Percentiles rank a stretch among this genome's conserved stretches.
These are phyloP conservation scores for Pangasius larnaudii DNA, from an alignment of 2,797 vertebrate species.

Conservation along the genomic window DNA sequence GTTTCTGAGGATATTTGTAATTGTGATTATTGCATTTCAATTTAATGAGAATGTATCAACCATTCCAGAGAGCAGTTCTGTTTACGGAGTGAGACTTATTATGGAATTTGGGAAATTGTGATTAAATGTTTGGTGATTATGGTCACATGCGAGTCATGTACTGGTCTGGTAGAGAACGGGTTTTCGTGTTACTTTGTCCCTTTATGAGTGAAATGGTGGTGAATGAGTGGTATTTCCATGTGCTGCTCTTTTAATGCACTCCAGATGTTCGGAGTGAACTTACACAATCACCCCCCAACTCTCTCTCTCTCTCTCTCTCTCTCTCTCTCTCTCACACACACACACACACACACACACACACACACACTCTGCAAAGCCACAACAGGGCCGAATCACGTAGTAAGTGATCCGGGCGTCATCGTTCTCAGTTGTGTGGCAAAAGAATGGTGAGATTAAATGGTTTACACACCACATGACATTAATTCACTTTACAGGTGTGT, in stretches of 20 bases:
- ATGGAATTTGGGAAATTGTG: background rate
- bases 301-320: background rate
- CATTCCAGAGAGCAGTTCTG: background rate
- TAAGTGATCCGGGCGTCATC: background rate
- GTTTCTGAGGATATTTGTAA: background rate
- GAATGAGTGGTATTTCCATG: constrained; percentile 31
- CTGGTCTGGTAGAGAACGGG: background rate
- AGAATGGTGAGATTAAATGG: background rate
- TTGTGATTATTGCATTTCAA: no score
- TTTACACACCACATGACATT: constrained; percentile 4
- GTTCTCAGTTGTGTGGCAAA: background rate
- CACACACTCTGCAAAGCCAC: background rate
- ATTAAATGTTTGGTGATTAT: background rate
- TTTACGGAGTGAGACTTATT: background rate
- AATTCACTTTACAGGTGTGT: constrained; percentile 15
- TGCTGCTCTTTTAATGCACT: constrained; percentile 71
- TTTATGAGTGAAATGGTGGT: constrained; percentile 31
- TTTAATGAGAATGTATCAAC: no score
- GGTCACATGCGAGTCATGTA: background rate
- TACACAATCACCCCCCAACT: constrained; percentile 73
- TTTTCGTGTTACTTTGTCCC: constrained; percentile 11
- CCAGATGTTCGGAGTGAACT: constrained; percentile 80
- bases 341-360: constrained; percentile 16
- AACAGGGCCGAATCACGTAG: background rate
- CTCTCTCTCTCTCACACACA: background rate